Evolutionary conservation across 2,888 invertebrate species (phyloP), one percentile per base, ranked within the genome.

Genomic region (Caenorhabditis macrosperma): DNA sequence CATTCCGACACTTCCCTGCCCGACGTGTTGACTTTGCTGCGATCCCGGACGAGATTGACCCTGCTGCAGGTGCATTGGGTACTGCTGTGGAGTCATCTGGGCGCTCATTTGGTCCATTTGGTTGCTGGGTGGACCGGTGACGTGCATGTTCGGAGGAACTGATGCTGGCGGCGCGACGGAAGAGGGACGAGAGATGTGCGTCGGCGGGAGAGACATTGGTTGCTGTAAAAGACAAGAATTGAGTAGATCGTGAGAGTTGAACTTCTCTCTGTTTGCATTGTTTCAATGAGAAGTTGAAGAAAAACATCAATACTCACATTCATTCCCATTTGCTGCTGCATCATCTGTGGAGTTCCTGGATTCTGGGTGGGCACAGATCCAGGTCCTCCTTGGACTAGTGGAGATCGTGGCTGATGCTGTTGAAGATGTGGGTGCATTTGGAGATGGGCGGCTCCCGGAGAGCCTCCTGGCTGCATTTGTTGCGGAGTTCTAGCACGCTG

Each of bases 121-220:
- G 20, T 59, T 44, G 44, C 64, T 50, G 7, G 50, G 52, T 6
- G 52, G 75, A 17, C 60, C 67, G 7, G 52, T 12, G n/a, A 52
- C 7, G 9, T 66, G 77, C 6, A 78, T n/a, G 28, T 78, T 78
- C 2, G 57, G 44, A 5, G 78, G 78, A 55, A 78, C 66, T 1
- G 78, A 78, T 12, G 60, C 12, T 22, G 78, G 78, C 26, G 78
- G 78, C 7, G 78, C 78, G 15, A 78, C 78, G 6, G 78, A 78
- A 10, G 46, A 72, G 2, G 78, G 78, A 17, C 78, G 61, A 1
- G 78, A 74, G 24, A 74, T 26, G 17, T 54, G 55, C 0, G 68
- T 17, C 2, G 74, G 54, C 15, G 78, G 78, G 10, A 74, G 66
- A 10, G 72, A 74, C 72, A 74, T 72, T 28, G 72, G 78, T 35